Evolutionary conservation across 2,888 invertebrate species (phyloP), one percentile per base, ranked within the genome.

Genomic region (Tipula helvola): DNA sequence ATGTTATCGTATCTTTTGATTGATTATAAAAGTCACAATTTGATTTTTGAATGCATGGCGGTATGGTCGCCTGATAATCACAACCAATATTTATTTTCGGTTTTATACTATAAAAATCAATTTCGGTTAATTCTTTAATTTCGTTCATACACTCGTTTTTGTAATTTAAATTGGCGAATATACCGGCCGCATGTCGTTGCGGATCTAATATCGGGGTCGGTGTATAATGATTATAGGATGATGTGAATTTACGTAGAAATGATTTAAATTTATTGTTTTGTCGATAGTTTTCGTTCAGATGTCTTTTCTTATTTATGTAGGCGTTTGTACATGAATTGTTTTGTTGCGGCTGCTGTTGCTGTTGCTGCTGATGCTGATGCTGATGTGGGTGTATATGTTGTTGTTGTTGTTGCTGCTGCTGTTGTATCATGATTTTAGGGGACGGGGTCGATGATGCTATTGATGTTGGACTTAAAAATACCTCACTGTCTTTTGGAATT

Each of bases 161-260:
- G 88, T 91, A 92, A 88, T 87, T 88, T 12, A 91, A 90, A 87
- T 90, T 90, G 85, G 90, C 90, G 86, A 90, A 97, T 3, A 99
- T 93, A 0, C 99, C 99, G 0, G 96, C 94, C 0, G 98, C 98
- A 88, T 95, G 95, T 88, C 99, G 93, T 87, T 97, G 96, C 0
- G 99, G 99, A 90, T 97, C 97, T 87, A 99, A 92, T 90, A 99
- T 96, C 0, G 99, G 99, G 41, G 97, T 96, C 13, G 99, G 98
- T 0, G 98, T 99, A 91, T 96, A 99, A 87, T 94, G 93, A 5
- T 90, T 90, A 0, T 90, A 89, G 71, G 71, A 71, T 3, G 91
- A 90, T 86, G 93, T 91, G 2, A 91, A 91, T 89, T 91, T 90
- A 88, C 91, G 86, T 41, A 87, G 71, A 52, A 41, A 85, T 52